Evolutionary conservation across 2,888 invertebrate genomes (phyloP), one percentile per base, ranked within the genome.

Genomic region (Esperia sulphurella): DNA sequence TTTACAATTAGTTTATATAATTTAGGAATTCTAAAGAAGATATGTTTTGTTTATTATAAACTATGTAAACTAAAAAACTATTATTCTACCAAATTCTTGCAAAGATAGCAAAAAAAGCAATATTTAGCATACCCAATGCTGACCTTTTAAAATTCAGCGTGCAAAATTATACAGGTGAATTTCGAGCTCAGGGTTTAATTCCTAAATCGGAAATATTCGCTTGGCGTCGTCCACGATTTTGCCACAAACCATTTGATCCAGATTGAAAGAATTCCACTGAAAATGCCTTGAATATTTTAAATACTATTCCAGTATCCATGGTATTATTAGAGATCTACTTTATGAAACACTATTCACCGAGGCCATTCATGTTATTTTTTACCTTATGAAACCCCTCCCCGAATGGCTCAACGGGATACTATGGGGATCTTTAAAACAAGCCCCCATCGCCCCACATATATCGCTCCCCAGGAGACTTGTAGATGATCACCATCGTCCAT

Each of bases 221-320:
- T 29, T n/a, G 30, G 37, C 13, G 37, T 30, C 38, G 33, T 42
- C 35, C 30, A 30, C 47, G 37, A 47, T 47, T 47, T 42, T 38
- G 47, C 40, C n/a, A 28, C 12, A 7, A 43, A 43, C 43, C 39
- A 43, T 37, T 30, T 42, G 21, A 21, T 43, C 28, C 21, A 35
- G 31, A 48, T 43, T 40, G 48, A 39, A 48, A 14, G 48, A 14
- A 31, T 10, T 29, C 30, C 12, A 38, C 35, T 28, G 29, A 12
- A 35, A 46, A 35, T 29, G 29, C 41, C 42, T 14, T 48, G 48
- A 43, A 48, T 48, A 43, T 43, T 48, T 43, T 43, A 48, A 21
- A 42, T 30, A 10, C 39, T 14, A 13, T 31, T 29, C 14, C 14
- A 8, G 13, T 43, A 35, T 35, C 43, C 14, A 41, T 30, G 14